Evolutionary conservation across 2,888 invertebrate species (phyloP), one percentile per base, ranked within the genome.

Genomic region (Papilio demoleus): DNA sequence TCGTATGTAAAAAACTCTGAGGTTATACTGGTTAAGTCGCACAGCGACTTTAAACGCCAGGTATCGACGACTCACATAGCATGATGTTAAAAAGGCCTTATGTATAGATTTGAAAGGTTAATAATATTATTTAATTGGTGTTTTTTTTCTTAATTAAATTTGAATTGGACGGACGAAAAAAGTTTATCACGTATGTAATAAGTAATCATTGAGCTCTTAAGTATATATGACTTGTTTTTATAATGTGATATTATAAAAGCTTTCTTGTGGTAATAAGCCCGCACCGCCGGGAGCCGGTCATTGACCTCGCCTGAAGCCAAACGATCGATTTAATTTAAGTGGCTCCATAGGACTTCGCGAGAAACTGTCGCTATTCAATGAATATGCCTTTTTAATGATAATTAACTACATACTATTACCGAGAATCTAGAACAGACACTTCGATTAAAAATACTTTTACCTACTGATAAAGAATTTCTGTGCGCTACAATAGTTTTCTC

Each of bases 251-350:
- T 17, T 59, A 45, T 31, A 45, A 36, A 64, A 64, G 58, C 68
- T 50, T 59, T 64, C 38, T 31, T 45, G 47, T 58, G 47, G 47
- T 47, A 64, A 68, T 68, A 64, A 68, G 67, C 58, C 56, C 62
- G 22, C 47, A 59, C 24, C n/a, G 59, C 47, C 12, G 63, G 47
- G 56, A 64, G 53, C 11, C 47, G n/a, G 65, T 68, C 64, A 59
- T 24, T 47, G 68, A 58, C 68, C 68, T 64, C 64, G 38, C 19
- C 34, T 45, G 58, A 64, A 64, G 68, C 64, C 68, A 68, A 68
- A 68, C 62, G 67, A 64, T 68, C 68, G 68, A 68, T 64, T 68
- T 63, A 59, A 63, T 68, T 62, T 63, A 68, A 64, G 68, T 64
- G 68, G 59, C 58, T 68, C 36, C 63, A 63, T 68, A 59, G 45